Evolutionary conservation across 2,888 invertebrate genomes (phyloP), one percentile per base, ranked within the genome.

Genomic region (Orthonychiurus folsomi): DNA sequence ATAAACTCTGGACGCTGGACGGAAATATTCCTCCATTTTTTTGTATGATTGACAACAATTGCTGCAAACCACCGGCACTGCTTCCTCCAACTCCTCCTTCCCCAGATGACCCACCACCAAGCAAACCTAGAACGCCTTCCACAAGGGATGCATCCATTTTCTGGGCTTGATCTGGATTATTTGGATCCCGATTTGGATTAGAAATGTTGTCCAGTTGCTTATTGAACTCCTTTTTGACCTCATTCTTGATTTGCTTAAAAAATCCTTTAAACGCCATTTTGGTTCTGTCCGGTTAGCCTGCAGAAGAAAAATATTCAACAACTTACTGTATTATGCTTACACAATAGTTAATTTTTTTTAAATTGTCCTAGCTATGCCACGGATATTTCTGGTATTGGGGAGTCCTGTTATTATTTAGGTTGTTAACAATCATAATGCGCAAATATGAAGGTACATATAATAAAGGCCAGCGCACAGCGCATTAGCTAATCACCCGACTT

Each of bases 201-300:
- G 57, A 52, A 3, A 57, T 60, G 50, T 69, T 64, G 37, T 68
- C 67, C 18, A 69, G 57, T 50, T 66, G 64, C 18, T 60, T 56
- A 1, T 37, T 59, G 12, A 69, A 28, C 52, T 66, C 69, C 26
- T 67, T 66, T 26, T 58, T 64, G 1, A 68, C 66, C 60, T 69
- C 69, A 47, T 69, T 68, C 58, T 66, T 66, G 9, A 69, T 62
- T 12, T 64, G 63, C 52, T 69, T 69, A 59, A 69, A 68, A 54
- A 69, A 68, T 52, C 69, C 69, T 61, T 69, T 69, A 56, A 69
- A 69, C 18, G 69, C 66, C 69, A 69, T 69, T 24, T 56, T 55
- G n/a, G n/a, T n/a, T n/a, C n/a, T n/a, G n/a, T n/a, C 26, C 21
- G n/a, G n/a, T n/a, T n/a, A n/a, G n/a, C n/a, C n/a, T n/a, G n/a